These are phyloP conservation scores for Poecile montanus DNA, from an alignment of 2,797 vertebrate genomes.

Conservation along the genomic window DNA sequence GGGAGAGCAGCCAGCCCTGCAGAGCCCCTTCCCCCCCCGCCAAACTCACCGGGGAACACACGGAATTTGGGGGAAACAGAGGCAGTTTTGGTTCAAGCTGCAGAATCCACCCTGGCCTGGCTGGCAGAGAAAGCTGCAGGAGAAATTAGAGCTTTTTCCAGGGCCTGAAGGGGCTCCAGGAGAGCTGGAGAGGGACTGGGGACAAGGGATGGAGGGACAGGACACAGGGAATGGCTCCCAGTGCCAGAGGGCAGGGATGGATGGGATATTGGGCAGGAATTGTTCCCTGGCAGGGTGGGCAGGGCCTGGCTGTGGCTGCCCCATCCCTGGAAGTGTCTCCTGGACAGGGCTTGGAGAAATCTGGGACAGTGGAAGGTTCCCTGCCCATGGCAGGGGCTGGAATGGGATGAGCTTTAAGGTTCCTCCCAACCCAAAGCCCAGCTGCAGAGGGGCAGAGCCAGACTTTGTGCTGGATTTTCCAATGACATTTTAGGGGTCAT, in stretches of 20 bases:
- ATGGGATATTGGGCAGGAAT: background rate
- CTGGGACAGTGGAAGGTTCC: background rate
- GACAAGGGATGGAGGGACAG: background rate
- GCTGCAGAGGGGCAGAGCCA: background rate
- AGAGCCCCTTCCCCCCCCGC: background rate
- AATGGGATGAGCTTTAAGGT: background rate
- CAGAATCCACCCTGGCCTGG: accelerated
- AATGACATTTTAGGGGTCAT: accelerated
- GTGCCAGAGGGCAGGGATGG: accelerated
- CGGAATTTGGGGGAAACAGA: accelerated
- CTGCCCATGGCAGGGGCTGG: background rate
- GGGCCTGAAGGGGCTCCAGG: background rate
- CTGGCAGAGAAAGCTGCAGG: accelerated
- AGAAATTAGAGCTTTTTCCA: accelerated
- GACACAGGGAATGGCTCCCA: background rate
- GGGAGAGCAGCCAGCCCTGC: slow-evolving; percentile 2
- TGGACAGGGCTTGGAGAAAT: background rate
- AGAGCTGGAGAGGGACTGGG: background rate
- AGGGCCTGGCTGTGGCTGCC: background rate
- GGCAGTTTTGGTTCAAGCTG: background rate
- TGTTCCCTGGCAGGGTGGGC: accelerated
- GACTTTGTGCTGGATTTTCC: background rate
- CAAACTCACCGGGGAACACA: accelerated
- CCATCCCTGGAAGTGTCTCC: background rate
- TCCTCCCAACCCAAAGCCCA: background rate